Evolutionary conservation across 92 coral and sea anemone species (phyloP), one percentile per base, ranked within the genome.

Genomic region (Siderastrea siderea): DNA sequence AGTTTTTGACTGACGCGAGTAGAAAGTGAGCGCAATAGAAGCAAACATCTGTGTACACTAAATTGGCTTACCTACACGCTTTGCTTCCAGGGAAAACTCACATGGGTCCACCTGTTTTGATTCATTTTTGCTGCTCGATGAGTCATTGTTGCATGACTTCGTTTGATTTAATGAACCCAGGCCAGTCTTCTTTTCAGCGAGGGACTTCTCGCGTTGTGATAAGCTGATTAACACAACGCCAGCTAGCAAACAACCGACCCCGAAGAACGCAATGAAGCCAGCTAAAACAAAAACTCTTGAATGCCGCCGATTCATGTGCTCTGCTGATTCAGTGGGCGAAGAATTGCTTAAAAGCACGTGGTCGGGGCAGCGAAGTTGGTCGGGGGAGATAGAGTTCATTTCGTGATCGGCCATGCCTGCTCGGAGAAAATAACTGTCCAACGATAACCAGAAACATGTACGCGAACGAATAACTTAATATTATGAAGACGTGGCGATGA

Each of bases 41-140:
- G 2, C 10, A 15, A 13, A 51, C 47, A 75, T 57, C 65, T 75
- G 66, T 53, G 1, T 8, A 62, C 54, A 59, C 14, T 77, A 45
- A 60, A 47, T 15, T 5, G 1, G 38, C 63, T 50, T 66, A 92
- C 95, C 95, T 72, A 88, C 92, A 11, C 89, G 75, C 53, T 54
- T 49, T 4, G 92, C 98, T 26, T 90, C 98, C 4, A 17, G 60
- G 3, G 95, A 92, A 70, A 86, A 89, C 48, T 67, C 86, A 59
- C 98, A 94, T 7, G 83, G 87, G 63, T 92, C 87, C 46, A 45
- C 67, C 47, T 1, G 9, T 53, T 55, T 44, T 59, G 78, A 52
- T 10, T 71, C 57, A 52, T 82, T 55, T 19, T 55, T 47, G 57
- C 48, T 71, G 38, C 4, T 16, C 12, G 78, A 5, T 2, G 46